These are phyloP conservation scores for Diacarnus erythraeanus DNA, from an alignment of 37 sponge, comb jelly and placozoan genomes.

Conservation along the genomic window DNA sequence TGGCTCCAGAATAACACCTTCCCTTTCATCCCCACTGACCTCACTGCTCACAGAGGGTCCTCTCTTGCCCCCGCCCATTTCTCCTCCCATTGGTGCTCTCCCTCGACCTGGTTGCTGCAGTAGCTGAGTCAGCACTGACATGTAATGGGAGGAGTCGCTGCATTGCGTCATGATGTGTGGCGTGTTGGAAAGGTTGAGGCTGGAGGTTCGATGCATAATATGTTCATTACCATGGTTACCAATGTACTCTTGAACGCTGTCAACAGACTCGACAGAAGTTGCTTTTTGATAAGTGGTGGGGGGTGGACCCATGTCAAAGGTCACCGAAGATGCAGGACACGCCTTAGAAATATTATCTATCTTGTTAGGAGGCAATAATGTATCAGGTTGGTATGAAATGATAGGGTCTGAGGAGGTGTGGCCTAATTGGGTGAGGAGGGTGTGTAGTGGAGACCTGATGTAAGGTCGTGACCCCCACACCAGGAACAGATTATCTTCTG, in stretches of 20 bases:
- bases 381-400: no score
- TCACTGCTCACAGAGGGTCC: no score
- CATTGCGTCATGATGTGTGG: conserved; percentile 31
- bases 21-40: not conserved
- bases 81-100: not conserved
- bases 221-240: not conserved
- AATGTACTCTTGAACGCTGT: no score
- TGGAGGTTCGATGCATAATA: not conserved
- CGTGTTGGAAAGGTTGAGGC: conserved; percentile 8
- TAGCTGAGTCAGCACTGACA: conserved; percentile 1
- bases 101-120: not conserved
- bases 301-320: not conserved
- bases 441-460: conserved; percentile 42
- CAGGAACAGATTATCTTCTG: conserved; percentile 71
- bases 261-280: not conserved
- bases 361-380: no score
- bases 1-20: conserved; percentile 49
- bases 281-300: not conserved
- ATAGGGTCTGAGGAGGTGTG: not conserved
- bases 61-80: not conserved
- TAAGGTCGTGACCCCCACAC: conserved; percentile 86
- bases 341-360: not conserved
- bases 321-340: not conserved
- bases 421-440: not conserved
- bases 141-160: conserved; percentile 9